Conservation (phyloP, 2,113 vertebrate species). For the Grammomys dolichurus region DNA sequence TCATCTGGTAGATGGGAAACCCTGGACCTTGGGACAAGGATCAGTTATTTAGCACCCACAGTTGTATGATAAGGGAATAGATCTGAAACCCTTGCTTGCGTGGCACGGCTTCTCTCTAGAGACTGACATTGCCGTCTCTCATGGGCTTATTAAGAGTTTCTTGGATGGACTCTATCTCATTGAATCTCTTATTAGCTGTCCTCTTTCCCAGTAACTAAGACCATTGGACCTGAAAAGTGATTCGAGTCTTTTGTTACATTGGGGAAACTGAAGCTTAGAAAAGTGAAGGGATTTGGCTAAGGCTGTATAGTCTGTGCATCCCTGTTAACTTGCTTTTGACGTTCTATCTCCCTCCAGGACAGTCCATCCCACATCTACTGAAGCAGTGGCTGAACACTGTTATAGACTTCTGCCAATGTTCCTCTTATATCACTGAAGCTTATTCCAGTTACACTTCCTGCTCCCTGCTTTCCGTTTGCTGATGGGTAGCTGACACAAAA, state of each 20-base stretch:
- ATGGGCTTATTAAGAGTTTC: background rate
- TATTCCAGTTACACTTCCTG: background rate
- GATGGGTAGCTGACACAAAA: background rate
- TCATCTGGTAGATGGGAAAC: background rate
- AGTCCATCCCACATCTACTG: background rate
- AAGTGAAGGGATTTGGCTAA: background rate
- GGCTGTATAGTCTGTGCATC: background rate
- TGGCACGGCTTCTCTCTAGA: background rate
- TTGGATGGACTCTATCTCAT: background rate
- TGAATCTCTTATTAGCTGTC: background rate
- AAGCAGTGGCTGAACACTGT: background rate
- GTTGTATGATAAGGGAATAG: fast-evolving
- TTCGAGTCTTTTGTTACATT: background rate
- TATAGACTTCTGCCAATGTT: background rate
- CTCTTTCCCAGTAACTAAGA: background rate
- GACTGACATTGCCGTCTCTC: background rate
- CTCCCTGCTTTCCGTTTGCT: background rate
- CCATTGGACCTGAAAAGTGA: background rate
- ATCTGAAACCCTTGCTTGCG: background rate
- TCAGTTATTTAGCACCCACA: background rate
- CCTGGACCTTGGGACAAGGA: background rate
- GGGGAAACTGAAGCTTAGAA: background rate
- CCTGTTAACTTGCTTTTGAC: background rate
- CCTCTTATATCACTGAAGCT: background rate
- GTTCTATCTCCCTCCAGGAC: background rate